Base-by-base conservation (phyloP, 2,888 invertebrate species). In the Lampropteryx suffumata region DNA sequence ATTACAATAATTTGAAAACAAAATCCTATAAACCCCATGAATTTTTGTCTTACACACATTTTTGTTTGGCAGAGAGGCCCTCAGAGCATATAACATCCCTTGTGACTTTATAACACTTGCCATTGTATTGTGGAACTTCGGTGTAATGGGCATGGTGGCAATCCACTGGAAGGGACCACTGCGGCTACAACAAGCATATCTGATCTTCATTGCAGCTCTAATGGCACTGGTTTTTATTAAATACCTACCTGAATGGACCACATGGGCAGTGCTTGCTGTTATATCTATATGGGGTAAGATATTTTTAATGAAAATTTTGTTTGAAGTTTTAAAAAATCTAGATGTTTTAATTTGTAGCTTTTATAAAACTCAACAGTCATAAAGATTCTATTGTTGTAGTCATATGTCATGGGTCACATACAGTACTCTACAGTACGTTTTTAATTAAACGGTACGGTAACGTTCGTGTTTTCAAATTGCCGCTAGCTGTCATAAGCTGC, bases 91-190 rank as follows among this genome's bases (percentile, higher is more conserved):
- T 83, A 99, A 99, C 84, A 94, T 99, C 71, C 97, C 99, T 2
- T 95, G 99, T 94, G 99, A 99, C 84, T 95, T 95, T 75, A 94
- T 98, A 59, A 98, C 98, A 1, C 91, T 98, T 36, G 81, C 93
- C 2, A 88, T 99, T 56, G 91, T 96, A 28, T 94, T 99, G 93
- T 99, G 99, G 98, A 99, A 99, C 88, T 99, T 99, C 87, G 99
- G 98, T 45, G 94, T 97, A 45, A 93, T 97, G 75, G 99, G 99
- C 14, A 99, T 99, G 98, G 95, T 99, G 59, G 97, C 97, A 67
- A 99, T 99, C 60, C 99, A 99, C 84, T 99, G 99, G 99, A 96
- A 97, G 80, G 99, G 99, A 0, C 99, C 99, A 0, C 88, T 99
- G 57, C 89, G 95, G 14, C 87, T 99, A 29, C 99, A 99, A 76